A percentile compares a stretch with the other conserved stretches of the same genome.
Conservation (phyloP, 2,797 vertebrate species). For the Malurus splendens region DNA sequence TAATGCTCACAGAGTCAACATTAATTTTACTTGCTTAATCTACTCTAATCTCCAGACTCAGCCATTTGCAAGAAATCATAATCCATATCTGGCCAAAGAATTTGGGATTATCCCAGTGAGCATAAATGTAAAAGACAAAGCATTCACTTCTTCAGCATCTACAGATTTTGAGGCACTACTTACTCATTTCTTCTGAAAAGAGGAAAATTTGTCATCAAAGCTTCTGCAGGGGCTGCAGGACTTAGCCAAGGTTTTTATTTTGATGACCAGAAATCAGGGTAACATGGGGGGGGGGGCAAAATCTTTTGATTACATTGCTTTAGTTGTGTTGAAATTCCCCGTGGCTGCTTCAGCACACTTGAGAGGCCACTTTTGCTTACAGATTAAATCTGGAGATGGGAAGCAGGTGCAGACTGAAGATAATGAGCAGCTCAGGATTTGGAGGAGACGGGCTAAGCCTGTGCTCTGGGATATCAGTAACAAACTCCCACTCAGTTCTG, state of each 20-base stretch:
- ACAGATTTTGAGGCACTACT: neutral
- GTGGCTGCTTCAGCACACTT: neutral
- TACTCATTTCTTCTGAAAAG: neutral
- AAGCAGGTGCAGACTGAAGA: slow-evolving; percentile 39
- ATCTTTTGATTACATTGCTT: neutral
- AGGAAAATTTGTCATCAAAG: neutral
- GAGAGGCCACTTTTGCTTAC: slow-evolving; percentile 1
- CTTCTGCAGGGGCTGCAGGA: neutral
- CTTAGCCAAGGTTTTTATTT: neutral
- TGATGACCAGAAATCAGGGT: neutral
- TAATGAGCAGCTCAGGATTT: slow-evolving; percentile 6
- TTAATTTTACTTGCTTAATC: slow-evolving; percentile 29
- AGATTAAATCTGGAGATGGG: slow-evolving; percentile 21
- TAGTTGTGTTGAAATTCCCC: neutral
- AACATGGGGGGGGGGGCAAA: neutral
- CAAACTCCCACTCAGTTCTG: slow-evolving; percentile 26
- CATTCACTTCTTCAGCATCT: neutral
- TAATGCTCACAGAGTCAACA: neutral
- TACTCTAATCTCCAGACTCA: neutral
- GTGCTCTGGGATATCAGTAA: neutral
- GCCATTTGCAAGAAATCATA: slow-evolving; percentile 5
- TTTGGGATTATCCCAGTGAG: neutral
- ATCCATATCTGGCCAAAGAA: neutral
- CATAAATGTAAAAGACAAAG: neutral
- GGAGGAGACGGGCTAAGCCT: neutral